phyloP scores from a whole-genome alignment of 2,797 vertebrate species.

The Fringilla coelebs region DNA sequence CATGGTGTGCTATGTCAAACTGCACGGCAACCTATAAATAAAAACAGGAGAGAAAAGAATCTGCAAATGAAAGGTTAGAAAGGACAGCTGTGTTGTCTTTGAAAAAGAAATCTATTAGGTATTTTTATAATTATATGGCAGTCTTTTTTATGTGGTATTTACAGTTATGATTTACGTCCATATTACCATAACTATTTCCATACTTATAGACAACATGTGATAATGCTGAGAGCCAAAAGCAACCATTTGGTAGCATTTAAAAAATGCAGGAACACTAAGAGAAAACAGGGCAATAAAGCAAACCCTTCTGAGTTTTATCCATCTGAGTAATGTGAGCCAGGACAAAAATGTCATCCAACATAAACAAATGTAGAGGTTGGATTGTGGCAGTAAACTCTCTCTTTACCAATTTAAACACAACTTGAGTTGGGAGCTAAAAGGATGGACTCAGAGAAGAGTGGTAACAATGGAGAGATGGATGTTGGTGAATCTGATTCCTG shows the following conservation, averaged over 20 bases:
- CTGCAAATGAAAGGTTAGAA: conserved; percentile 57
- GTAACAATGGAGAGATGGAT: neutral
- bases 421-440: neutral
- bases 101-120: conserved; percentile 66
- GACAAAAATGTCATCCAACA: conserved; percentile 28
- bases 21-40: conserved; percentile 48
- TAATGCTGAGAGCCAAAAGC: conserved; percentile 56
- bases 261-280: conserved; percentile 49
- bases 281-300: conserved; percentile 52
- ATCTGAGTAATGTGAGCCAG: neutral
- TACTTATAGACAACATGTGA: conserved; percentile 59
- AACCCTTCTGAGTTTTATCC: conserved; percentile 37
- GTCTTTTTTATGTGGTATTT: conserved; percentile 65
- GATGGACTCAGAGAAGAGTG: neutral
- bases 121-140: conserved; percentile 70
- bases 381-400: conserved; percentile 26
- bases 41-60: conserved; percentile 63
- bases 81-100: conserved; percentile 64
- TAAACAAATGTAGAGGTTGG: conserved; percentile 41
- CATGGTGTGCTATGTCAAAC: conserved; percentile 16
- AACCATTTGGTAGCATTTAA: conserved; percentile 66
- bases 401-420: conserved; percentile 25
- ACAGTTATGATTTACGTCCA: conserved; percentile 59
- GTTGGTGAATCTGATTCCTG: neutral
- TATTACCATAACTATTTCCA: conserved; percentile 68